Evolutionary conservation across 2,888 invertebrate genomes (phyloP).

Genomic region (Cephus runcator): DNA sequence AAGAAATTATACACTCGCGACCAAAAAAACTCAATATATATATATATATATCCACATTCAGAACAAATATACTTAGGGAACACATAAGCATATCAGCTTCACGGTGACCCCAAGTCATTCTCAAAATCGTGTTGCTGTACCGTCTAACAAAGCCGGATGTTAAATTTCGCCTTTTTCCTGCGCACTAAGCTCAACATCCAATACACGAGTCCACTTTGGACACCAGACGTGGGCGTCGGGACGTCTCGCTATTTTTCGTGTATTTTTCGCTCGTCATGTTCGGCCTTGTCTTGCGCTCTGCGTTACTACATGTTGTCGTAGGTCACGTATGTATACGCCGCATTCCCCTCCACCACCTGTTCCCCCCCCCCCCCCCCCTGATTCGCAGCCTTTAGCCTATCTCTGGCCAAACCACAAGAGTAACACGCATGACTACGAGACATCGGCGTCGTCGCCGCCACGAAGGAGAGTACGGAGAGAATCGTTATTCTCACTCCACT

Average conservation of each 20-base stretch:
- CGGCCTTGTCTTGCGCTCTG: neutral
- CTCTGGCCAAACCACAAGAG: neutral
- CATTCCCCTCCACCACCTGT: neutral
- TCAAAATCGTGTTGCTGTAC: neutral
- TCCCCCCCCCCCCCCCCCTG: no score
- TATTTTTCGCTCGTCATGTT: neutral
- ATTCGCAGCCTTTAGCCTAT: neutral
- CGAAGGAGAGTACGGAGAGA: neutral
- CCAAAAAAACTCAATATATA: no score
- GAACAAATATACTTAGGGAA: neutral
- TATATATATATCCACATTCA: neutral
- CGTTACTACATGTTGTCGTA: neutral
- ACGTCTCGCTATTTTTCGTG: neutral
- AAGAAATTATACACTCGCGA: no score
- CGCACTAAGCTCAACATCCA: neutral
- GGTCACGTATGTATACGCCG: neutral
- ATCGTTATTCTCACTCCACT: neutral
- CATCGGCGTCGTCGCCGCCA: neutral
- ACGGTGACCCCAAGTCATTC: neutral
- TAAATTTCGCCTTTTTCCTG: neutral
- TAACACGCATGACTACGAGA: neutral
- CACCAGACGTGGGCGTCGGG: neutral
- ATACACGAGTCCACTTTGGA: neutral
- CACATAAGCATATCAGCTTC: neutral
- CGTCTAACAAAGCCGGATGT: neutral